Percentiles rank a stretch among this genome's conserved stretches.
Conservation (phyloP, 2,888 invertebrate species). For the Ypsolopha sequella region DNA sequence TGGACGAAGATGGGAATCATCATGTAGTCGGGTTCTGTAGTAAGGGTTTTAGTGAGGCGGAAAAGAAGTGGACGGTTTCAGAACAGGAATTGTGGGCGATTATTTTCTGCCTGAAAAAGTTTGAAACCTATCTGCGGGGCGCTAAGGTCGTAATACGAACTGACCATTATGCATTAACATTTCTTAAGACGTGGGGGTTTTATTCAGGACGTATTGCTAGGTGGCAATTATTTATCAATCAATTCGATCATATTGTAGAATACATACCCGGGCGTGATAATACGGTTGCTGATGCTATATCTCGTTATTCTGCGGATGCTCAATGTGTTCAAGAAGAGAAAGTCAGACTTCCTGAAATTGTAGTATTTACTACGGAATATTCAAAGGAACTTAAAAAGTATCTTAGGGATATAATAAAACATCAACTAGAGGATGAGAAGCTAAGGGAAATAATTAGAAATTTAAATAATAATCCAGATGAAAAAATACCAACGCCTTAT, state of each 20-base stretch:
- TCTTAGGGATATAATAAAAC: neutral
- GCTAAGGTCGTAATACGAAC: constrained; percentile 14
- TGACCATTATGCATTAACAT: constrained; percentile 19
- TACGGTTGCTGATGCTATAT: constrained; percentile 18
- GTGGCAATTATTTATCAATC: constrained; percentile 18
- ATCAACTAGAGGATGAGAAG: neutral
- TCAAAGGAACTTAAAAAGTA: neutral
- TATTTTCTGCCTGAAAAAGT: constrained; percentile 16
- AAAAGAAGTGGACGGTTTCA: constrained; percentile 14
- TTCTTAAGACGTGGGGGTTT: constrained; percentile 17
- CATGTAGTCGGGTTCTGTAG: constrained; percentile 15
- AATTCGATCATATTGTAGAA: constrained; percentile 14
- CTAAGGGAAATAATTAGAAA: neutral
- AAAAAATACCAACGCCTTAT: neutral
- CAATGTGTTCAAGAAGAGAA: constrained; percentile 2
- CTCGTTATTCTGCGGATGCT: constrained; percentile 11
- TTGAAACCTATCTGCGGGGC: constrained; percentile 15
- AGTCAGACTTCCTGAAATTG: constrained; percentile 1
- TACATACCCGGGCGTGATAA: constrained; percentile 18
- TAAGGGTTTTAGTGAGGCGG: constrained; percentile 11
- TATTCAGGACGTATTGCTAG: constrained; percentile 14
- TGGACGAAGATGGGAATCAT: constrained; percentile 3
- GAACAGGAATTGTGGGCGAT: constrained; percentile 20
- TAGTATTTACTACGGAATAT: neutral
- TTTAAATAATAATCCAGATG: neutral